Percentiles rank a stretch among this genome's conserved stretches.
These are phyloP conservation scores for Uropsilus gracilis DNA, from an alignment of 2,113 vertebrate genomes.

Conservation along the genomic window DNA sequence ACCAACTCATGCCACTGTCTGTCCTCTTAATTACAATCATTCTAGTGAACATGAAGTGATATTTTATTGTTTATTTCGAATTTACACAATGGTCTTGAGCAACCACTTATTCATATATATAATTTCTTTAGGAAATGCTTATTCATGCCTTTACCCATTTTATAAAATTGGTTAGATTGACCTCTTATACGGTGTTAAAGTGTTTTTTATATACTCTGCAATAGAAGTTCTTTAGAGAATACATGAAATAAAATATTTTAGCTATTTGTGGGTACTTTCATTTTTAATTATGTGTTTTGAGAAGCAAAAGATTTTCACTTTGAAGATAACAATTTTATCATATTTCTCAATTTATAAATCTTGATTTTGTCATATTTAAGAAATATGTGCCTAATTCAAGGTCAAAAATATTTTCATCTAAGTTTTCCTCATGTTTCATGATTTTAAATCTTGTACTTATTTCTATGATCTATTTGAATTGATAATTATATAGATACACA, in stretches of 20 bases:
- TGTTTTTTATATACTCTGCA: not conserved
- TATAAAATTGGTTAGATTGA: not conserved
- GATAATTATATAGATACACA: not conserved
- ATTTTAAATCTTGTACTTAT: not conserved
- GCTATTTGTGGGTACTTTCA: not conserved
- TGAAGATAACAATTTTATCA: not conserved
- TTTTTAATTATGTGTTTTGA: not conserved
- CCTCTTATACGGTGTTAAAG: not conserved
- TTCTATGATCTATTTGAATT: not conserved
- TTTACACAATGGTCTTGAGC: not conserved
- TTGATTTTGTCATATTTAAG: not conserved
- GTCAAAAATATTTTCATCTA: not conserved
- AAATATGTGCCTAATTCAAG: not conserved
- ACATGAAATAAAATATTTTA: not conserved
- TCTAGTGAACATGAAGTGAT: not conserved
- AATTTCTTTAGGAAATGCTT: not conserved
- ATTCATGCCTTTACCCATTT: not conserved
- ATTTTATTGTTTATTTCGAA: not conserved
- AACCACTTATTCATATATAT: not conserved
- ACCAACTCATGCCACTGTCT: not conserved
- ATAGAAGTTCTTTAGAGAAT: not conserved
- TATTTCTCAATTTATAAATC: not conserved
- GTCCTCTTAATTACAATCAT: not conserved
- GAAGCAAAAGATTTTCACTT: not conserved
- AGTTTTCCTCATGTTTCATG: not conserved